These are phyloP conservation scores for Samia ricini DNA, from an alignment of 1,140 invertebrate genomes.

Conservation along the genomic window DNA sequence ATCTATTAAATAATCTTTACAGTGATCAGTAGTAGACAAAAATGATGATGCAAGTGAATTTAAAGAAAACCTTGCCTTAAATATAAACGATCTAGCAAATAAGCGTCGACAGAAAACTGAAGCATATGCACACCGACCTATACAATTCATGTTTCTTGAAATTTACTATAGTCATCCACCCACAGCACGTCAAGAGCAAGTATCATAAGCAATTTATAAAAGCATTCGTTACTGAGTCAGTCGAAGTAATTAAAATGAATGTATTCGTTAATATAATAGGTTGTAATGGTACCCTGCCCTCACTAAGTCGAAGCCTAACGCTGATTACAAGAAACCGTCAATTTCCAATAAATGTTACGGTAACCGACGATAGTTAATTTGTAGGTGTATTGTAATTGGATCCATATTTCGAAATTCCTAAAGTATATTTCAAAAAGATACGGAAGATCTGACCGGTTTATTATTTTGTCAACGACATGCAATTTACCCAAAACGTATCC, in stretches of 20 bases:
- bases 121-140: background rate
- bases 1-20: no score
- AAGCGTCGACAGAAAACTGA: slow-evolving; percentile 5
- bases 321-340: slow-evolving; percentile 24
- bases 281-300: slow-evolving; percentile 23
- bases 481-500: no score
- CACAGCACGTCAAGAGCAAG: slow-evolving; percentile 13
- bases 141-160: slow-evolving; percentile 5
- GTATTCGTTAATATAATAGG: slow-evolving; percentile 34
- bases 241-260: slow-evolving; percentile 30
- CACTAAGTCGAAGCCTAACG: slow-evolving; percentile 13
- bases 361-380: background rate
- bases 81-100: slow-evolving; percentile 5
- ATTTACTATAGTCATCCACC: slow-evolving; percentile 3
- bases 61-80: slow-evolving; percentile 1
- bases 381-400: background rate
- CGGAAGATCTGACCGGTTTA: background rate
- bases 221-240: slow-evolving; percentile 14
- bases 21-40: no score
- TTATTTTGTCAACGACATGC: background rate
- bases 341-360: slow-evolving; percentile 17
- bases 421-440: background rate
- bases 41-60: no score
- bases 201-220: slow-evolving; percentile 18
- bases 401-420: background rate